Conservation (phyloP, 2,888 invertebrate species). For the Quadroppia sp. region DNA sequence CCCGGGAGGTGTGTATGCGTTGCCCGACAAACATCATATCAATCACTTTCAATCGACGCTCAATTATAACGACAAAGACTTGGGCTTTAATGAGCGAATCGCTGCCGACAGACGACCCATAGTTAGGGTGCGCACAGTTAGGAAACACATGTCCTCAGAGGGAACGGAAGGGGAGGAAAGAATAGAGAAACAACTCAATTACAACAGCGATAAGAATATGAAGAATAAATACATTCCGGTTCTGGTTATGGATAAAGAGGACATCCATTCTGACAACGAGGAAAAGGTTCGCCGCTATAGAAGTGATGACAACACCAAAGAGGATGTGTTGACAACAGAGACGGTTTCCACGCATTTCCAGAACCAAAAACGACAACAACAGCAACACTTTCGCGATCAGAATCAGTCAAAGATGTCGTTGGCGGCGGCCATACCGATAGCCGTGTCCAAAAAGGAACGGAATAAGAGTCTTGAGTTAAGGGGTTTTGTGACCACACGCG, state of each 20-base stretch:
- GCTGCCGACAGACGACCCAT: conserved; percentile 4
- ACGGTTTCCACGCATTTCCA: not conserved
- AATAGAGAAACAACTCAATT: no score
- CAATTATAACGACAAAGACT: conserved; percentile 11
- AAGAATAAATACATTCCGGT: conserved; percentile 29
- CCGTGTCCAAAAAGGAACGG: not conserved
- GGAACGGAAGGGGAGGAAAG: not conserved
- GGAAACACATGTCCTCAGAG: not conserved
- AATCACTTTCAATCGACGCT: not conserved
- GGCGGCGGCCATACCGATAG: not conserved
- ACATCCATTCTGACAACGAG: not conserved
- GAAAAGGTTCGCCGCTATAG: conserved; percentile 13
- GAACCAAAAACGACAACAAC: conserved; percentile 31
- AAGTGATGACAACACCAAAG: not conserved
- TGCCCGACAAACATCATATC: conserved; percentile 37
- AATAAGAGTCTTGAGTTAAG: not conserved
- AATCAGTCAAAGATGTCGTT: not conserved
- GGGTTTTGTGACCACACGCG: conserved; percentile 19
- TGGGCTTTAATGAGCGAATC: not conserved
- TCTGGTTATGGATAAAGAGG: conserved; percentile 20
- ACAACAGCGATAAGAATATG: not conserved
- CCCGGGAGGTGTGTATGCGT: conserved; percentile 40
- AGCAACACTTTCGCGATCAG: conserved; percentile 23
- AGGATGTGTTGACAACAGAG: not conserved
- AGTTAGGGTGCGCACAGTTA: not conserved